Percentiles rank a stretch among this genome's conserved stretches.
Conservation (phyloP, 2,113 vertebrate species). For the Pseudorasbora parva region DNA sequence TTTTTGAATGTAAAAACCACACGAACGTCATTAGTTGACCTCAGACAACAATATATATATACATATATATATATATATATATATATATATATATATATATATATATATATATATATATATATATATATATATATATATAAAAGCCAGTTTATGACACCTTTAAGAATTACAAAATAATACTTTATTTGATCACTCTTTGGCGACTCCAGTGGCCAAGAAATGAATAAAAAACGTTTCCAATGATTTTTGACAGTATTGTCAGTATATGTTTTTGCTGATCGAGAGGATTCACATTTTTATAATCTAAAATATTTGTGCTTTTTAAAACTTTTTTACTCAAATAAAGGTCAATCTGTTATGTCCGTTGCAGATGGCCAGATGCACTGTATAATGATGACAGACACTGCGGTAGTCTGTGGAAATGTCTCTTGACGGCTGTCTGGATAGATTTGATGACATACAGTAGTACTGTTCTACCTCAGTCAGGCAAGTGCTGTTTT, state of each 20-base stretch:
- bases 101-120: too few species aligned
- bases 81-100: too few species aligned
- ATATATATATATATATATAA: too few species aligned
- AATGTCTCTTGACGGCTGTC: not conserved
- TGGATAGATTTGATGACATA: not conserved
- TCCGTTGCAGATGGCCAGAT: not conserved
- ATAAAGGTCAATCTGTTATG: not conserved
- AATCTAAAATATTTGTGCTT: not conserved
- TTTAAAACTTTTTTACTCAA: not conserved
- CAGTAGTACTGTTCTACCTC: not conserved
- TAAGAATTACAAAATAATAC: not conserved
- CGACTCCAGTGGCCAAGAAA: not conserved
- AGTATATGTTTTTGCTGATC: not conserved
- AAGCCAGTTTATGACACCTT: too few species aligned
- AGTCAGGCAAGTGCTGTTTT: not conserved
- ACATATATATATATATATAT: too few species aligned
- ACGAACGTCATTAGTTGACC: too few species aligned
- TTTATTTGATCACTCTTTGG: not conserved
- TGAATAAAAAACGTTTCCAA: not conserved
- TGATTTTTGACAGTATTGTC: not conserved
- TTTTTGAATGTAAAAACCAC: too few species aligned
- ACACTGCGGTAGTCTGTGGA: not conserved
- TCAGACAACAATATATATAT: too few species aligned
- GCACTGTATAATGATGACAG: not conserved
- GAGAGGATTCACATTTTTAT: too few species aligned